phyloP scores from a whole-genome alignment of 2,797 vertebrate genomes.

The Sciurus carolinensis region DNA sequence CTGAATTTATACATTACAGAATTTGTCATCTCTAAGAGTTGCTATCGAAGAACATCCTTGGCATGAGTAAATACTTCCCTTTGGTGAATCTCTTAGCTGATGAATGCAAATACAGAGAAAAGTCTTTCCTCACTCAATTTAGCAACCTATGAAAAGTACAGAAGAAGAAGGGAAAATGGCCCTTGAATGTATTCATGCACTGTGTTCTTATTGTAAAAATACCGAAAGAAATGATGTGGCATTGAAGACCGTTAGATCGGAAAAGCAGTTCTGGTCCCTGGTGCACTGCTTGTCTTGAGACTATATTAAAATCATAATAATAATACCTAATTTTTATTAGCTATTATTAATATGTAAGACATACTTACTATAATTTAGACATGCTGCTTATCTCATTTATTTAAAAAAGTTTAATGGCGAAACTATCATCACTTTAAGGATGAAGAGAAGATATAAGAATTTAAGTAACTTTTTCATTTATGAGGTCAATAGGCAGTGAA shows the following conservation, averaged over 20 bases:
- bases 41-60: not conserved
- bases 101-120: not conserved
- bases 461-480: not conserved
- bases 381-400: not conserved
- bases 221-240: not conserved
- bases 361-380: not conserved
- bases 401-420: not conserved
- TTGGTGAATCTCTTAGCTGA: not conserved
- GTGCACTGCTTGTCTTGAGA: not conserved
- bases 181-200: not conserved
- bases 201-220: not conserved
- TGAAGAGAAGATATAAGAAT: not conserved
- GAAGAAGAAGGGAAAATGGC: not conserved
- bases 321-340: not conserved
- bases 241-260: not conserved
- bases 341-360: not conserved
- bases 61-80: not conserved
- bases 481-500: not conserved
- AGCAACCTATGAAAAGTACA: not conserved
- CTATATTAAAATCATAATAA: not conserved
- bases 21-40: not conserved
- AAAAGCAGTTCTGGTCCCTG: not conserved
- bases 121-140: not conserved
- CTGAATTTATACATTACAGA: not conserved
- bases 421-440: not conserved